Percentiles rank a stretch among this genome's conserved stretches.
phyloP scores from a whole-genome alignment of 2,797 vertebrate genomes.

The Austrolebias charrua region DNA sequence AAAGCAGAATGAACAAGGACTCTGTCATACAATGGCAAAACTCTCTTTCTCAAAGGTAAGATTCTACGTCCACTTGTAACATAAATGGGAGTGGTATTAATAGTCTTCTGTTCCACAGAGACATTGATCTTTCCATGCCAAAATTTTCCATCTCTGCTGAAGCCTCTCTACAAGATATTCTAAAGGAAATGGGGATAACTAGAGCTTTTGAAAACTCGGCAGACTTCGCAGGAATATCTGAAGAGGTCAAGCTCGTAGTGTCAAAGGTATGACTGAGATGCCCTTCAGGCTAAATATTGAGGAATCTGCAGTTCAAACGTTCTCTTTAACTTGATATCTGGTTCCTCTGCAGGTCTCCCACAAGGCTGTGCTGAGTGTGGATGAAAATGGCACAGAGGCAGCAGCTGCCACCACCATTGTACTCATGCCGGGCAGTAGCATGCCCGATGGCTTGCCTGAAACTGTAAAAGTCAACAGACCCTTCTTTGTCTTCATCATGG shows the following conservation, averaged over 20 bases:
- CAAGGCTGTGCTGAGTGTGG: constrained; percentile 85
- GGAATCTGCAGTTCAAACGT: too few species aligned
- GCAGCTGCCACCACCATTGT: constrained; percentile 75
- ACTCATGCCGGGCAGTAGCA: too few species aligned
- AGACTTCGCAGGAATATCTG: constrained; percentile 76
- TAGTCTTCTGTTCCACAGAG: constrained; percentile 63
- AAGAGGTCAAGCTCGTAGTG: constrained; percentile 66
- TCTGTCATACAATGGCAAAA: too few species aligned
- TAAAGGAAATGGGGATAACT: constrained; percentile 72
- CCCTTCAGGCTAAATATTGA: too few species aligned
- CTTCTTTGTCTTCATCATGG: constrained; percentile 86
- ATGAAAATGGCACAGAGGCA: constrained; percentile 89
- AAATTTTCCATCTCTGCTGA: constrained; percentile 77
- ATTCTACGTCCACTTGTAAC: too few species aligned
- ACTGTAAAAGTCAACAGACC: constrained; percentile 80
- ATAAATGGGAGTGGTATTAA: too few species aligned
- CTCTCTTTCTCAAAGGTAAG: too few species aligned
- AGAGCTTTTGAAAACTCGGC: constrained; percentile 64
- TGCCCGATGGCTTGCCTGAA: constrained; percentile 78
- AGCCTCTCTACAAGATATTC: constrained; percentile 45
- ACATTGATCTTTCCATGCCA: constrained; percentile 72
- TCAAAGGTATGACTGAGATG: constrained; percentile 70
- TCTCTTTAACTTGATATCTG: not conserved
- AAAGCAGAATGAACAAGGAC: constrained; percentile 47
- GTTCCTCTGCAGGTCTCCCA: constrained; percentile 81